Percentiles rank a stretch among this genome's conserved stretches.
phyloP scores from a whole-genome alignment of 2,888 invertebrate genomes.

The Perizoma affinitatum region DNA sequence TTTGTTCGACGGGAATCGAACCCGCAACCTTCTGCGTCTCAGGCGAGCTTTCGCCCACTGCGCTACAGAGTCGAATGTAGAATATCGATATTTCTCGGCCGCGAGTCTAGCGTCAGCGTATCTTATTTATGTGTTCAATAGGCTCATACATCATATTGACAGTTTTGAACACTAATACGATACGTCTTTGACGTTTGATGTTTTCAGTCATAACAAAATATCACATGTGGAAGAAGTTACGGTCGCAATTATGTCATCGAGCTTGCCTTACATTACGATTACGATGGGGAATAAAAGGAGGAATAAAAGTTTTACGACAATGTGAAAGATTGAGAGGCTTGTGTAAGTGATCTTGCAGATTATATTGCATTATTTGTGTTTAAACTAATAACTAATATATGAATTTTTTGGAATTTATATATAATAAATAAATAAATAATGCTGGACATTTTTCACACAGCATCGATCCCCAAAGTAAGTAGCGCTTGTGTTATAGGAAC shows the following conservation, averaged over 20 bases:
- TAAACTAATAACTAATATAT: neutral
- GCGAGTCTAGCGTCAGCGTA: neutral
- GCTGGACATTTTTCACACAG: too few relatives aligned
- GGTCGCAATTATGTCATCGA: slow-evolving; percentile 56
- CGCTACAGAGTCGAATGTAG: too few relatives aligned
- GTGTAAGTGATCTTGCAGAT: slow-evolving; percentile 29
- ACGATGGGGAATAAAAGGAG: slow-evolving; percentile 25
- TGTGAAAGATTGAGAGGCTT: slow-evolving; percentile 28
- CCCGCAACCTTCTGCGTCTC: too few relatives aligned
- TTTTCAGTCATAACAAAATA: slow-evolving; percentile 26
- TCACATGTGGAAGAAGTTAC: slow-evolving; percentile 39
- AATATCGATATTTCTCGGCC: too few relatives aligned
- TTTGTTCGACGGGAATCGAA: too few relatives aligned
- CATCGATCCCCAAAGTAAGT: too few relatives aligned
- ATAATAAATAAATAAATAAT: too few relatives aligned
- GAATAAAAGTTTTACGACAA: slow-evolving; percentile 30
- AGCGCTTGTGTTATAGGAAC: too few relatives aligned
- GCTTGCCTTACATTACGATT: slow-evolving; percentile 36
- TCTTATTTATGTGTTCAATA: slow-evolving; percentile 11
- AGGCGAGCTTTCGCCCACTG: too few relatives aligned
- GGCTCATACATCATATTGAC: slow-evolving; percentile 19
- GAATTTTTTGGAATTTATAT: too few relatives aligned
- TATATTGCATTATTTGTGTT: slow-evolving; percentile 6
- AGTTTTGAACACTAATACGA: slow-evolving; percentile 17
- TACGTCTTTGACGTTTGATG: slow-evolving; percentile 17